Evolutionary conservation across 1,140 invertebrate genomes (phyloP).

Genomic region (Ruditapes philippinarum): DNA sequence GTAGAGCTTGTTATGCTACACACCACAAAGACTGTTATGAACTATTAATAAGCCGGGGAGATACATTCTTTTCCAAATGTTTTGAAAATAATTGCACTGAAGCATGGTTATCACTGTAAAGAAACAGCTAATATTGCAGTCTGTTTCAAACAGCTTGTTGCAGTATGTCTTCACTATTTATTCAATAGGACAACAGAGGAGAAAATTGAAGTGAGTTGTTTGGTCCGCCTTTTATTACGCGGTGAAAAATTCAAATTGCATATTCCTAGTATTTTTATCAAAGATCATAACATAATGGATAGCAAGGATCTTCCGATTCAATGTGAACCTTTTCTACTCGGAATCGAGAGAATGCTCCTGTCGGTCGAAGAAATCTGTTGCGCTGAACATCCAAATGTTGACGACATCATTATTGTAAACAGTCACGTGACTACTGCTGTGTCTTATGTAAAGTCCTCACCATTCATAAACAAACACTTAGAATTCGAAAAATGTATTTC

Average conservation of each 20-base stretch:
- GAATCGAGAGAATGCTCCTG: not conserved
- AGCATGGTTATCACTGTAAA: not conserved
- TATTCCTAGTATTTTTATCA: not conserved
- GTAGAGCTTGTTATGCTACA: not conserved
- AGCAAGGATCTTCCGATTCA: not conserved
- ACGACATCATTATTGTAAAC: not conserved
- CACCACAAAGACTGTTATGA: not conserved
- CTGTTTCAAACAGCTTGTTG: not conserved
- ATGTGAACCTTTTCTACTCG: not conserved
- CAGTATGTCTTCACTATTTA: not conserved
- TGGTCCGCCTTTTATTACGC: not conserved
- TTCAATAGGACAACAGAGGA: not conserved
- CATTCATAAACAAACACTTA: not conserved
- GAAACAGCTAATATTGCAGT: not conserved
- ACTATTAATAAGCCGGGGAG: not conserved
- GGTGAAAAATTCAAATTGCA: not conserved
- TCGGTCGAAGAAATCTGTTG: not conserved
- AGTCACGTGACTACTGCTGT: not conserved
- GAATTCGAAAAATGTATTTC: not conserved
- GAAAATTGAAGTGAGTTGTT: not conserved
- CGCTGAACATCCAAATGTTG: not conserved
- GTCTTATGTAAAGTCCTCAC: not conserved
- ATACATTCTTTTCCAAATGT: not conserved
- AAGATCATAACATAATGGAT: not conserved
- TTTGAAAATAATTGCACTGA: not conserved